phyloP scores from a whole-genome alignment of 2,113 vertebrate species.

The Leucoraja erinaceus region DNA sequence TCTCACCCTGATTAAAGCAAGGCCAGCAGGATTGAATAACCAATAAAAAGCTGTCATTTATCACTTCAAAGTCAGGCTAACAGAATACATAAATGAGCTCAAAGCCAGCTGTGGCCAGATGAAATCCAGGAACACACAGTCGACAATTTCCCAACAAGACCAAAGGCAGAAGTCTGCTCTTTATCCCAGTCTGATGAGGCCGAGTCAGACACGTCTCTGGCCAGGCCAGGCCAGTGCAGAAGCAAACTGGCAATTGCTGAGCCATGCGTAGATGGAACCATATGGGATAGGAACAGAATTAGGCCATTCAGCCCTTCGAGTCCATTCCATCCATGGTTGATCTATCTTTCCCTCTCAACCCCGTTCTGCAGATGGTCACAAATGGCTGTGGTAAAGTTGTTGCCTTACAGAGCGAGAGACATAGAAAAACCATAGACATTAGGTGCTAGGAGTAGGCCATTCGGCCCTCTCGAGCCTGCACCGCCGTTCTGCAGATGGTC shows the following conservation, averaged over 20 bases:
- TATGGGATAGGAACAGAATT: no score
- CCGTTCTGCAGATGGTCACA: no score
- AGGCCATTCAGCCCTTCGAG: no score
- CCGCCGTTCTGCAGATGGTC: no score
- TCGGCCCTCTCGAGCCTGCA: no score
- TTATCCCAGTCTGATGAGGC: not conserved
- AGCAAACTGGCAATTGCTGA: not conserved
- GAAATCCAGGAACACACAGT: not conserved
- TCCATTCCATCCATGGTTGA: no score
- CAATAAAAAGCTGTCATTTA: not conserved
- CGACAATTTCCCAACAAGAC: not conserved
- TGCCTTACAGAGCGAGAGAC: no score
- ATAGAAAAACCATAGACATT: no score
- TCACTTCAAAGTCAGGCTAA: not conserved
- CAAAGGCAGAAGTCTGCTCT: not conserved
- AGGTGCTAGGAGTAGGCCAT: no score
- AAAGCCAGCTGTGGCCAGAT: not conserved
- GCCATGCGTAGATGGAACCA: not conserved
- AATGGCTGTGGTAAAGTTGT: no score
- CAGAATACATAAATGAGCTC: not conserved
- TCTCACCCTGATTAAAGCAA: not conserved
- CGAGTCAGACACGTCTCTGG: not conserved
- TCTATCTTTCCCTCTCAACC: no score
- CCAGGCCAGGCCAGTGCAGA: not conserved
- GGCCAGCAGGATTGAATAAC: not conserved